Percentiles rank a stretch among this genome's conserved stretches.
Evolutionary conservation across 2,797 vertebrate species (phyloP).

Genomic region (Coracias cyanogaster): DNA sequence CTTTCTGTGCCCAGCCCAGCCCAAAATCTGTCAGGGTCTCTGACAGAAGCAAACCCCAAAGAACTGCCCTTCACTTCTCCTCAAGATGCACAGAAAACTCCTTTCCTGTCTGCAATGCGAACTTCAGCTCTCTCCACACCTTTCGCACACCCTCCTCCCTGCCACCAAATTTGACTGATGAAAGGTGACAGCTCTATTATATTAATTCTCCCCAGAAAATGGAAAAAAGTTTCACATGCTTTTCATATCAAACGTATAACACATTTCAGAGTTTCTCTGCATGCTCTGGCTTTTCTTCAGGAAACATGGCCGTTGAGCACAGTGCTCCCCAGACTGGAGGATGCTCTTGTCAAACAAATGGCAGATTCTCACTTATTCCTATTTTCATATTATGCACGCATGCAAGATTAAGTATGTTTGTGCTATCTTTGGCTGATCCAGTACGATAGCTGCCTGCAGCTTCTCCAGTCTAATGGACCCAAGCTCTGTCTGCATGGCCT

Average conservation of each 20-base stretch:
- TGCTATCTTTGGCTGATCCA: not conserved
- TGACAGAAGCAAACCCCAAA: not conserved
- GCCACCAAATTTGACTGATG: constrained; percentile 60
- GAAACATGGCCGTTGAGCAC: not conserved
- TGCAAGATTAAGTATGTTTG: not conserved
- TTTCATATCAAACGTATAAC: constrained; percentile 34
- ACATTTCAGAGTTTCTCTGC: not conserved
- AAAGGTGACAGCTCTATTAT: constrained; percentile 63
- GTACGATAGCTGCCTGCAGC: constrained; percentile 1
- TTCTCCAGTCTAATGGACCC: not conserved
- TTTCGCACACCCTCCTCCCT: not conserved
- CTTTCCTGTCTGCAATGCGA: not conserved
- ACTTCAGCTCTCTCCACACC: constrained; percentile 29
- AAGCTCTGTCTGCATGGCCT: not conserved
- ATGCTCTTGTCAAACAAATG: constrained; percentile 48
- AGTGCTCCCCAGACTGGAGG: not conserved
- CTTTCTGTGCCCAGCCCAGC: not conserved
- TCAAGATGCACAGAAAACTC: not conserved
- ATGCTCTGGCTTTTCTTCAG: not conserved
- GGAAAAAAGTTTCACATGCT: not conserved
- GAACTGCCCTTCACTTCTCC: not conserved
- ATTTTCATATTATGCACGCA: not conserved
- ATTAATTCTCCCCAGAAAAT: constrained; percentile 59
- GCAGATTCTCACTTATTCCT: constrained; percentile 14
- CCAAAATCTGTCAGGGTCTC: not conserved